Base-by-base conservation (phyloP, 2,113 vertebrate genomes). In the Proteles cristata region DNA sequence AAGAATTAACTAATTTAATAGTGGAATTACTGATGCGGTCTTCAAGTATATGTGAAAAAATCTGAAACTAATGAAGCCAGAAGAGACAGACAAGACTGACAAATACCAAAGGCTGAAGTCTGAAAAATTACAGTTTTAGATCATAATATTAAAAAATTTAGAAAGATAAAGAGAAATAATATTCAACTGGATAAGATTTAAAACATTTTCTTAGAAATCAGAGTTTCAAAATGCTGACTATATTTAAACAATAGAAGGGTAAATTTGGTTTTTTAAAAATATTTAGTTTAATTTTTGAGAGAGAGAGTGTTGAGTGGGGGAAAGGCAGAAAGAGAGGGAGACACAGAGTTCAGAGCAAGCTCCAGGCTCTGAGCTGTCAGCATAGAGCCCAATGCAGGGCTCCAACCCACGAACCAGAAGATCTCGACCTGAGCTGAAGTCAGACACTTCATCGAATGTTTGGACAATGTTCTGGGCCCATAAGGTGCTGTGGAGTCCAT, bases 191-290 rank as follows among this genome's bases (percentile, higher is more conserved):
- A 7, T 50, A 81, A 61, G 48, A 4, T 43, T 92, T 82, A 65
- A 90, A 63, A 28, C 61, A 63, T 10, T 73, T 76, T 86, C 48
- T 88, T 84, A 90, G 84, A 94, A 93, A 63, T 35, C 11, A 77
- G n/a, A 68, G 50, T 88, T 97, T 93, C 16, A 83, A 58, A 94
- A 90, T 74, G n/a, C 2, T 79, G 31, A 82, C 61, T 65, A 73
- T 58, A 63, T 63, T 89, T 82, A 88, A 93, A 89, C 25, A 91
- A 39, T 53, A 91, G 79, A 88, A 23, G 14, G 26, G 28, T 65
- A 28, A 63, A 80, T 69, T 31, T 83, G 26, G 55, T 84, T 39
- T 39, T 39, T 39, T 39, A 39, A 39, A 39, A 39, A 39, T 39
- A 39, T 39, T 39, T 39, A 39, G 39, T 39, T 39, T 39, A 3